These are phyloP conservation scores for Premnoplex brunnescens DNA, from an alignment of 2,797 vertebrate species.

Conservation along the genomic window DNA sequence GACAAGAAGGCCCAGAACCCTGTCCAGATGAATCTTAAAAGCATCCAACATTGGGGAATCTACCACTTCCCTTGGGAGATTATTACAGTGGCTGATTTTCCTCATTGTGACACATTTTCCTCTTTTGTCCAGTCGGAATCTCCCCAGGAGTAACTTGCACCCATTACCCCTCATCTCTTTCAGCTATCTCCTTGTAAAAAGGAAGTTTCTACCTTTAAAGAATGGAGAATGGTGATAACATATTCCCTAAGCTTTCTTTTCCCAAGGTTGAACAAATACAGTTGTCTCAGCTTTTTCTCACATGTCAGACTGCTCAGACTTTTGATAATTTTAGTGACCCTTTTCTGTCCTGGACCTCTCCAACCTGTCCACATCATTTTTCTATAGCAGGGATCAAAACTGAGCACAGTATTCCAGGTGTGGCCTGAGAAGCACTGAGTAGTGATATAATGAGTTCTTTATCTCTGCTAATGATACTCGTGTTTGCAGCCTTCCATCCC, in stretches of 20 bases:
- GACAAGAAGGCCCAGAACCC: too few relatives aligned
- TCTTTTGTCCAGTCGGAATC: too few relatives aligned
- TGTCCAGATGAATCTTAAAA: too few relatives aligned
- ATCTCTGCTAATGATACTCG: neutral
- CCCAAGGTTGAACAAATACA: neutral
- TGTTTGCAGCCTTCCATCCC: neutral
- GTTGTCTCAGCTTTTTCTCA: neutral
- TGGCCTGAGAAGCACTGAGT: neutral
- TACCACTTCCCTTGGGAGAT: too few relatives aligned
- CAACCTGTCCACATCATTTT: neutral
- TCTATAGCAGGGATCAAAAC: neutral
- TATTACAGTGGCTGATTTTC: too few relatives aligned
- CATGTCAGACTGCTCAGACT: neutral
- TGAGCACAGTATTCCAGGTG: neutral
- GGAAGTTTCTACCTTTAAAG: neutral
- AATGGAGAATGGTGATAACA: neutral
- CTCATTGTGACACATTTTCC: too few relatives aligned
- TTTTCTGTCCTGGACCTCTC: neutral
- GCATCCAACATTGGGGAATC: too few relatives aligned
- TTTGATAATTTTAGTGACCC: neutral
- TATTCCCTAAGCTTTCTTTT: neutral
- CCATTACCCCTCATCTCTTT: neutral
- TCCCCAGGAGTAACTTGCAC: neutral
- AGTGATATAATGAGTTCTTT: too few relatives aligned
- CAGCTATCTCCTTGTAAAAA: fast-evolving